These are phyloP conservation scores for Apotomis capreana DNA, from an alignment of 2,888 invertebrate genomes.

Conservation along the genomic window DNA sequence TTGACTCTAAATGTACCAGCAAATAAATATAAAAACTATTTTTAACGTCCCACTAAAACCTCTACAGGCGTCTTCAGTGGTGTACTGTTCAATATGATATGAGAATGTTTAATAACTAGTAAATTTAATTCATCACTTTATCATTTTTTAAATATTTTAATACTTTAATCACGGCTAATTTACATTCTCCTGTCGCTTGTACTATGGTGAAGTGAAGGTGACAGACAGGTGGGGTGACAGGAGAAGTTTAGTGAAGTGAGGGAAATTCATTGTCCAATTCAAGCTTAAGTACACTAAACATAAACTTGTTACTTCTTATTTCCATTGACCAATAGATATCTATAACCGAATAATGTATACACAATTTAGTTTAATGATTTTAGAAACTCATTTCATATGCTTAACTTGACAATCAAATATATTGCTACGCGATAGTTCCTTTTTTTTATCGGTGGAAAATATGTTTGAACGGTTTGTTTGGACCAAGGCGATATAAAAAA, in stretches of 20 bases:
- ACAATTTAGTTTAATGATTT: too few relatives aligned
- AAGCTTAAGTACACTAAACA: background rate
- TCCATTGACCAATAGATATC: too few relatives aligned
- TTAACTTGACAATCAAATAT: too few relatives aligned
- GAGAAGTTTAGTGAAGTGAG: conserved; percentile 8
- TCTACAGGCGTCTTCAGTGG: conserved; percentile 3
- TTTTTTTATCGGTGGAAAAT: too few relatives aligned
- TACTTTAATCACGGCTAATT: conserved; percentile 31
- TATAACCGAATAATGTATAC: too few relatives aligned
- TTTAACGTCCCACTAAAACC: conserved; percentile 2
- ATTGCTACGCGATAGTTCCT: too few relatives aligned
- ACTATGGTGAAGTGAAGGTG: background rate
- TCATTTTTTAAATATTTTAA: conserved; percentile 39
- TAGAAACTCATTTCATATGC: too few relatives aligned
- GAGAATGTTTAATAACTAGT: conserved; percentile 11
- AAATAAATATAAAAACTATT: conserved; percentile 10
- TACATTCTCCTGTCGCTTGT: conserved; percentile 20
- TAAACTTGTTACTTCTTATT: too few relatives aligned
- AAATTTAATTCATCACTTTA: conserved; percentile 37
- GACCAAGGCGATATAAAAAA: background rate
- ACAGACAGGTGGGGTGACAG: background rate
- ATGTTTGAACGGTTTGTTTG: background rate
- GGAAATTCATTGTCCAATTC: conserved; percentile 22
- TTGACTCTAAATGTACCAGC: conserved; percentile 10
- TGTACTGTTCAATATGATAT: conserved; percentile 16